Base-by-base conservation (phyloP, 1,140 invertebrate species). In the Parasteatoda tepidariorum region DNA sequence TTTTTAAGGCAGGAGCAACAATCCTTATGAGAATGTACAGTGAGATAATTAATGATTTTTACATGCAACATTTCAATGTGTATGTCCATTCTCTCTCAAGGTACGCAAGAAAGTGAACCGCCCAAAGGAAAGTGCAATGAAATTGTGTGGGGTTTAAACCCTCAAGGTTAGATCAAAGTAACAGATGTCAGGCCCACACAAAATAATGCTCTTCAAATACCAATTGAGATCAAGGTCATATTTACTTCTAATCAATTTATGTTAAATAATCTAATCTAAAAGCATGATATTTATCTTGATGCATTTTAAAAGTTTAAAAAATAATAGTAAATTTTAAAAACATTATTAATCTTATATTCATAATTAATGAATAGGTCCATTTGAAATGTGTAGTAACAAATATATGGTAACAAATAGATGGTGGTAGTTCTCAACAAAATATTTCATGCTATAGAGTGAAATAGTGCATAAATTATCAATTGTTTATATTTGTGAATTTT, bases 161-260 rank as follows among this genome's bases (percentile, higher is more conserved):
- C 61, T 75, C 34, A 66, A 66, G 66, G 66, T 70, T 34, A 70
- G 18, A 31, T 48, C n/a, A 31, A n/a, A 11, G 24, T 22, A 41
- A 18, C 41, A 57, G 48, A 66, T 48, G 76, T 9, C 6, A 18
- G 24, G 76, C 76, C 76, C 76, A 79, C 76, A 79, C 41, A 68
- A 9, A 57, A 9, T 24, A 30, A 41, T 13, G 61, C 61, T 30
- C 15, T 31, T 18, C 28, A 22, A 75, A 64, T 31, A 30, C 22
- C 62, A 79, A 68, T 68, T 79, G 48, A 68, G 76, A 41, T 61
- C 64, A 79, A 79, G 61, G 75, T 33, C 22, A 41, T 68, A 68
- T 38, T 68, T 41, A 30, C 26, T 13, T 48, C 38, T 18, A 48
- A 48, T 48, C 38, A 48, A 48, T 48, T 48, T 18, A 48, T 18